A percentile compares a stretch with the other conserved stretches of the same genome.
phyloP scores from a whole-genome alignment of 2,797 vertebrate genomes.

The Otus scops region DNA sequence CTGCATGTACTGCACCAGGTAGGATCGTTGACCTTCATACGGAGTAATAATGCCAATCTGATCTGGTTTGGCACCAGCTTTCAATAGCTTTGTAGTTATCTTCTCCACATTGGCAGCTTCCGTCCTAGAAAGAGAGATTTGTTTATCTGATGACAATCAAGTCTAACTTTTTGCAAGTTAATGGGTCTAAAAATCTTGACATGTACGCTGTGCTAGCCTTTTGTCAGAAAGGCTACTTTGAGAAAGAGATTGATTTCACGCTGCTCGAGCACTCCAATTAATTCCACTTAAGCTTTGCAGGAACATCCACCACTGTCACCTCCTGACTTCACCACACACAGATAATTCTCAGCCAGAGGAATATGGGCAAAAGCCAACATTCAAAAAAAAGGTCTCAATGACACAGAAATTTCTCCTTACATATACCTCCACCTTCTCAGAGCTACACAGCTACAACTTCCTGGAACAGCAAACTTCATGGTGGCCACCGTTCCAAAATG shows the following conservation, averaged over 20 bases:
- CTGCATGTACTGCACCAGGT: conserved; percentile 99
- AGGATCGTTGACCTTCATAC: conserved; percentile 96
- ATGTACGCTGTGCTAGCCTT: not conserved
- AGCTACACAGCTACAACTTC: not conserved
- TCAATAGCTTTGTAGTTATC: conserved; percentile 95
- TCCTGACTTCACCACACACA: not conserved
- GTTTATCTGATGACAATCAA: not conserved
- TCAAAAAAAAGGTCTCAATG: not conserved
- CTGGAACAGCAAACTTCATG: not conserved
- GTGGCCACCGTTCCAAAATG: fast-evolving
- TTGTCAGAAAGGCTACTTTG: not conserved
- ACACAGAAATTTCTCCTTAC: not conserved
- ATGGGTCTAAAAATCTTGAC: not conserved
- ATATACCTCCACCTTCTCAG: not conserved
- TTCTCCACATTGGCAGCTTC: conserved; percentile 98
- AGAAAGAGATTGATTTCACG: not conserved
- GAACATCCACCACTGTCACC: not conserved
- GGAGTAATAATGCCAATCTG: conserved; percentile 99
- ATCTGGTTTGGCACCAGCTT: conserved; percentile 96
- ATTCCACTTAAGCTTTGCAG: not conserved
- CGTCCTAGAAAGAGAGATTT: conserved; percentile 76
- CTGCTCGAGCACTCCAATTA: fast-evolving
- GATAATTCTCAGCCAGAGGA: not conserved
- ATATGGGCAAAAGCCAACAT: fast-evolving
- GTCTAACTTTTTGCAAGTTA: not conserved